Evolutionary conservation across 1,140 invertebrate species (phyloP), one percentile per base, ranked within the genome.

Genomic region (Pseudomyrmex sp.): DNA sequence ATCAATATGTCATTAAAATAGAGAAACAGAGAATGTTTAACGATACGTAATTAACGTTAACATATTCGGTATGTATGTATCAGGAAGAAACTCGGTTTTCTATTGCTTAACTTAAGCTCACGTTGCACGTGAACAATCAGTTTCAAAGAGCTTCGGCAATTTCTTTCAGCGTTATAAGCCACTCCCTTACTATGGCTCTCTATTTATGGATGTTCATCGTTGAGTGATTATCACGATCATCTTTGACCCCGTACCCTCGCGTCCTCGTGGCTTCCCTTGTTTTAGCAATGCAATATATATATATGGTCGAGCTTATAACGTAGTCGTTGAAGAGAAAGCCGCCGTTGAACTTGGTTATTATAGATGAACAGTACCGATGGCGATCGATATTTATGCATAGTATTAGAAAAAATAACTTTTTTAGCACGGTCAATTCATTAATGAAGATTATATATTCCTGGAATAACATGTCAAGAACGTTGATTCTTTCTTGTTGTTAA

Each of bases 341-440:
- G 58, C 75, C 70, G 82, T 88, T 84, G 86, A 88, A 88, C 86
- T 88, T 88, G 86, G 72, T 87, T 85, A 76, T 88, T 70, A 86
- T 82, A 82, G 85, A 73, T 79, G 80, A 86, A 79, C 80, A 83
- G 65, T 72, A 77, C 58, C 79, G 50, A 68, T 59, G 23, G 56
- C 56, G 85, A 84, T 88, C 86, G 86, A 88, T 86, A 85, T 48
- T 48, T 46, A 76, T 56, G 77, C 69, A 86, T 68, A 70, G 56
- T 73, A 62, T 35, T 73, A 82, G 70, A 80, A 87, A 86, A 82
- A 75, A 48, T 61, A 63, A 79, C 54, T 80, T 80, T 58, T 50
- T 44, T 58, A 80, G 44, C 18, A 46, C 66, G 20, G 20, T 44
- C 58, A 70, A 26, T n/a, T 70, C 44, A 72, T 80, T 80, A 80